Evolutionary conservation across 2,113 vertebrate species (phyloP), one percentile per base, ranked within the genome.

Genomic region (Delphinus delphis): DNA sequence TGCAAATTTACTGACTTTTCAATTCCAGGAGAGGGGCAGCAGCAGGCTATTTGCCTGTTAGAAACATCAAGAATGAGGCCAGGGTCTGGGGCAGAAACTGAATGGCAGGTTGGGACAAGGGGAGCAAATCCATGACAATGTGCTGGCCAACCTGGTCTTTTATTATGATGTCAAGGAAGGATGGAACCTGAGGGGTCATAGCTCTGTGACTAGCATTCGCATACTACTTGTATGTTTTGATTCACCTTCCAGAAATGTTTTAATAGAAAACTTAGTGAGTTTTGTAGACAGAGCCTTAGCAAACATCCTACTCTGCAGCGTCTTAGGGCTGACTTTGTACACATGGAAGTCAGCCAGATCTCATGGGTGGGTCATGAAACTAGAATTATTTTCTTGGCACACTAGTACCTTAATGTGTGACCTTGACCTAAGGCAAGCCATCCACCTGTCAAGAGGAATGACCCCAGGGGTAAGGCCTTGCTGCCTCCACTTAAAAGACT

Each of bases 321-420:
- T 81, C 84, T 93, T 62, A 80, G 60, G 60, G 18, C 65, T 97
- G 86, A 96, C 93, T 95, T 93, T 53, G 73, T 70, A 36, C 73
- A 70, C 26, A 11, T 83, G 95, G 79, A 95, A 96, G 83, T 71
- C 85, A 95, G 97, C 92, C 93, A 93, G 86, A 60, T 91, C 73
- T 90, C 6, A 1, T 21, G 50, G 68, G 88, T 95, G 20, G 70
- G 82, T 95, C 62, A 92, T 95, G 94, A 97, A 96, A 80, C 90
- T 88, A 71, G 65, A 65, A 73, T 67, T 93, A 7, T 96, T 94
- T 97, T 87, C 81, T 95, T 93, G 74, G 67, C 41, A 88, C 25
- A 93, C n/a, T 12, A 17, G 26, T 65, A 60, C 85, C 80, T 95
- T 82, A 76, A 33, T 60, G 14, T 83, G 28, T 88, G 93, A 93